Conservation (phyloP, 2,797 vertebrate genomes). For the Silurus aristotelis region DNA sequence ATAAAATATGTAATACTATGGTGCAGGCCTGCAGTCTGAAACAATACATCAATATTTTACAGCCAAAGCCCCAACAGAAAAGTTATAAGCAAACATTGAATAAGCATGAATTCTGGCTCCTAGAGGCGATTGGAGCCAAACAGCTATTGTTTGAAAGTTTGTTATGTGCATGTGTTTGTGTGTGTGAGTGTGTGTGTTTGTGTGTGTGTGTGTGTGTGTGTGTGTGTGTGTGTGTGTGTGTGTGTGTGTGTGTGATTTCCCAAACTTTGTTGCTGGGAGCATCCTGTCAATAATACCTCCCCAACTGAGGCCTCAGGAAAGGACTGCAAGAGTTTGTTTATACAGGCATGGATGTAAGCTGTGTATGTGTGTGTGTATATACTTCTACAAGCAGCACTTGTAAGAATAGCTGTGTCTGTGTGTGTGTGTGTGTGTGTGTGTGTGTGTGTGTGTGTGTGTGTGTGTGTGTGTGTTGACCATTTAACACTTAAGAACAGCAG, state of each 20-base stretch:
- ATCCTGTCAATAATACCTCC: slow-evolving; percentile 57
- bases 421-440: slow-evolving; percentile 42
- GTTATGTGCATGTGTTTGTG: slow-evolving; percentile 16
- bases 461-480: slow-evolving; percentile 22
- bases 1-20: slow-evolving; percentile 3
- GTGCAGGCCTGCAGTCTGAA: slow-evolving; percentile 34
- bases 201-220: no score
- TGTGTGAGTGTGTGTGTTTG: neutral
- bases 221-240: slow-evolving; percentile 3
- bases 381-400: slow-evolving; percentile 17
- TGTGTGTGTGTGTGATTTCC: slow-evolving; percentile 44
- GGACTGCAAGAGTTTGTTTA: slow-evolving; percentile 53
- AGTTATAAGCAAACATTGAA: slow-evolving; percentile 8
- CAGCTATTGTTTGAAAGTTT: slow-evolving; percentile 27
- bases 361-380: slow-evolving; percentile 45
- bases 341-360: slow-evolving; percentile 38
- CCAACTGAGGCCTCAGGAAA: slow-evolving; percentile 52
- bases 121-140: slow-evolving; percentile 1
- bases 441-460: slow-evolving; percentile 34
- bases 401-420: slow-evolving; percentile 6
- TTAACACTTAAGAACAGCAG: slow-evolving; percentile 12
- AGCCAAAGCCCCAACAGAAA: slow-evolving; percentile 23
- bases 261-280: slow-evolving; percentile 51
- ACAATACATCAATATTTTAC: slow-evolving; percentile 31
- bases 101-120: slow-evolving; percentile 20